phyloP scores from a whole-genome alignment of 2,797 vertebrate genomes.

The Hyperoplus lanceolatus region DNA sequence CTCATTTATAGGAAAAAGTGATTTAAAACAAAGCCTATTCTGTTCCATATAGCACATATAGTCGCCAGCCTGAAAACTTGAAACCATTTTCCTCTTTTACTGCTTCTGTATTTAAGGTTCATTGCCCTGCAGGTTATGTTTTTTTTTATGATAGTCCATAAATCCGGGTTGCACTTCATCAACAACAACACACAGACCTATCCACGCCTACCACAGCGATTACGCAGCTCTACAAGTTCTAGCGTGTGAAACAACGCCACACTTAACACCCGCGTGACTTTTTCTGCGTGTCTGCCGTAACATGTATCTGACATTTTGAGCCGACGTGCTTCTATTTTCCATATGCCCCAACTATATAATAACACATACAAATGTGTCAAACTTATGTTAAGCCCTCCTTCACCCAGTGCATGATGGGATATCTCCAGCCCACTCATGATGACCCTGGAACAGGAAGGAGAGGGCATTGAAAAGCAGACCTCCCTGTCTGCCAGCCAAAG shows the following conservation, averaged over 20 bases:
- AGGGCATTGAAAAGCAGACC: background rate
- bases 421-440: background rate
- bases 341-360: slow-evolving; percentile 10
- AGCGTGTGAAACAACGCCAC: slow-evolving; percentile 33
- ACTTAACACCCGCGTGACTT: background rate
- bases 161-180: background rate
- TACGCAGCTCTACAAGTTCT: slow-evolving; percentile 54
- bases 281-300: slow-evolving; percentile 36
- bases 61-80: too few species aligned
- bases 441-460: background rate
- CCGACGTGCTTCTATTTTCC: slow-evolving; percentile 16
- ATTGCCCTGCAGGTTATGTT: background rate
- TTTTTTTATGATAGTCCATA: background rate
- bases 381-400: background rate
- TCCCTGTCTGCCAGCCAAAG: background rate
- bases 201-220: background rate
- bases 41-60: too few species aligned
- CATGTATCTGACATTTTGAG: slow-evolving; percentile 31
- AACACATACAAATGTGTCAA: slow-evolving; percentile 8
- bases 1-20: too few species aligned
- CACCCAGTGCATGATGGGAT: slow-evolving; percentile 19
- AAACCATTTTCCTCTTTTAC: background rate
- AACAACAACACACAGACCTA: slow-evolving; percentile 2
- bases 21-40: too few species aligned
- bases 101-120: background rate